Conservation (phyloP, 2,888 invertebrate species). For the Eupithecia centaureata region DNA sequence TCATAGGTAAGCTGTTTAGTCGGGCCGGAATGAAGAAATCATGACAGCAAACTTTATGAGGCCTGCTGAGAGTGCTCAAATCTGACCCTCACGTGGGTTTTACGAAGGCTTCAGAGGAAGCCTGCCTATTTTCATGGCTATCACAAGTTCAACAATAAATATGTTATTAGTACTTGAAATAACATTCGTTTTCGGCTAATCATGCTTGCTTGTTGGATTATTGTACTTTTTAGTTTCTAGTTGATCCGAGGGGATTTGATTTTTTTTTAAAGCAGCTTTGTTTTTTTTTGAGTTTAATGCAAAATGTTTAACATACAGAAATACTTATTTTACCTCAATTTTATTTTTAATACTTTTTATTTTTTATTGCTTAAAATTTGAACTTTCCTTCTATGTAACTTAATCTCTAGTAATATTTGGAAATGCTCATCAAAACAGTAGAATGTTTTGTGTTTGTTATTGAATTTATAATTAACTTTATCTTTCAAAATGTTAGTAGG, state of each 20-base stretch:
- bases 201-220: background rate
- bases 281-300: too few relatives aligned
- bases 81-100: conserved; percentile 28
- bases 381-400: too few relatives aligned
- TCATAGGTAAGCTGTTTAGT: background rate
- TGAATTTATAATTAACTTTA: too few relatives aligned
- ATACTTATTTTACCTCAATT: too few relatives aligned
- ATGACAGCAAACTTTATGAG: background rate
- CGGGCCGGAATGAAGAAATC: background rate
- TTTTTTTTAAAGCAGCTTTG: too few relatives aligned
- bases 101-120: conserved; percentile 36
- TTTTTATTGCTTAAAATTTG: too few relatives aligned
- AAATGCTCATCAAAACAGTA: too few relatives aligned
- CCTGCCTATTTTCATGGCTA: conserved; percentile 35
- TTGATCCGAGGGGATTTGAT: background rate
- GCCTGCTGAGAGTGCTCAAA: conserved; percentile 2
- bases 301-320: too few relatives aligned
- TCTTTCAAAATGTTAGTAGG: too few relatives aligned
- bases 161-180: conserved; percentile 14
- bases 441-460: too few relatives aligned
- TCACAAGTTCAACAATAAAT: conserved; percentile 28
- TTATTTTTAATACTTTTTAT: too few relatives aligned
- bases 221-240: background rate
- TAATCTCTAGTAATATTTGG: too few relatives aligned
- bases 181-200: conserved; percentile 7